These are phyloP conservation scores for Sphenodon punctatus DNA, from an alignment of 2,797 vertebrate genomes.

Conservation along the genomic window DNA sequence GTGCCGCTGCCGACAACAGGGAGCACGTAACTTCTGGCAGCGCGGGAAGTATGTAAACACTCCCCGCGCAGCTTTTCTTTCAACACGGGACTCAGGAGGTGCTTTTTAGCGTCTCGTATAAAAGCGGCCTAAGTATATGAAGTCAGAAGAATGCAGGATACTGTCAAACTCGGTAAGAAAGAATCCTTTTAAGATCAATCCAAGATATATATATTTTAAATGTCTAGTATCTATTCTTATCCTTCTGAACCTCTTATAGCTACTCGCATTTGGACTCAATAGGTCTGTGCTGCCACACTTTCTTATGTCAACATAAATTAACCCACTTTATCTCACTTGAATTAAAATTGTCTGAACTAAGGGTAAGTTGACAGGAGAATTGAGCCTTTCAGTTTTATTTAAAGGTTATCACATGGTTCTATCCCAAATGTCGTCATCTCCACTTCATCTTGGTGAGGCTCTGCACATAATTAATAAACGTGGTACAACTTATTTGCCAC, in stretches of 20 bases:
- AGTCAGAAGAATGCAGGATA: background rate
- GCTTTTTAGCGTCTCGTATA: too few species aligned
- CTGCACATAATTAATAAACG: constrained; percentile 10
- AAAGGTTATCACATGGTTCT: background rate
- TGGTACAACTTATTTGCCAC: background rate
- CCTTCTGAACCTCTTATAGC: background rate
- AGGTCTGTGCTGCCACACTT: background rate
- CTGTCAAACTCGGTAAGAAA: background rate
- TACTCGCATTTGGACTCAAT: background rate
- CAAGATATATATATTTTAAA: background rate
- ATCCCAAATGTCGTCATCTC: constrained; percentile 1
- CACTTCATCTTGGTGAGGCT: background rate
- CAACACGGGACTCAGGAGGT: too few species aligned
- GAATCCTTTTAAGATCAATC: background rate
- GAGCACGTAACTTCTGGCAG: too few species aligned
- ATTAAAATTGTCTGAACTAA: background rate
- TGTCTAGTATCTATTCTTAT: background rate
- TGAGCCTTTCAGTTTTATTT: background rate
- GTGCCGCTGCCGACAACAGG: too few species aligned
- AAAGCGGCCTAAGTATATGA: background rate
- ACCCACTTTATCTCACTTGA: background rate
- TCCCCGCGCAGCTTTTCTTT: too few species aligned
- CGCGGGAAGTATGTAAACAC: too few species aligned
- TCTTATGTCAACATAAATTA: background rate
- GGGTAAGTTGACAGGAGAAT: background rate